These are phyloP conservation scores for Dyspetes luteomarginatus DNA, from an alignment of 2,888 invertebrate species.

Conservation along the genomic window DNA sequence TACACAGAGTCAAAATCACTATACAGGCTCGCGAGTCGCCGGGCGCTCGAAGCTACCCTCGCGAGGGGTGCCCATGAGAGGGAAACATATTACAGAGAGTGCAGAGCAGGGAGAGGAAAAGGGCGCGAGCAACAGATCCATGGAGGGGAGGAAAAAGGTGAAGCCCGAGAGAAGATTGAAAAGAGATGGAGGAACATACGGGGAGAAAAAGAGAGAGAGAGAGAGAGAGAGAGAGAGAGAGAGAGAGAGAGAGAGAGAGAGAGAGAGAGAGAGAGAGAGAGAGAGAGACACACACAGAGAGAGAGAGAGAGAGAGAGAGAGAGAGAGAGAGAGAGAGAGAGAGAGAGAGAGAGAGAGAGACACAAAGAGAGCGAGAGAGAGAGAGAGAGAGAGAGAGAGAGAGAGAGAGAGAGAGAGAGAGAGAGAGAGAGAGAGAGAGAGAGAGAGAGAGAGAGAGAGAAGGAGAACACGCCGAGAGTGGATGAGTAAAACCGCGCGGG, in stretches of 20 bases:
- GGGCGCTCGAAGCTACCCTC: slow-evolving; percentile 38
- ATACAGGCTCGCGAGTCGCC: too few relatives aligned
- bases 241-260: too few relatives aligned
- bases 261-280: slow-evolving; percentile 7
- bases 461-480: slow-evolving; percentile 44
- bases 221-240: too few relatives aligned
- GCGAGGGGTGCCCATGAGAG: background rate
- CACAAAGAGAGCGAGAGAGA: background rate
- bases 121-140: slow-evolving; percentile 17
- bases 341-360: slow-evolving; percentile 30
- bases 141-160: background rate
- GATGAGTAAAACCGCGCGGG: slow-evolving; percentile 37
- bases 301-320: background rate
- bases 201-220: background rate
- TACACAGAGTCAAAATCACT: too few relatives aligned
- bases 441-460: slow-evolving; percentile 52
- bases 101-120: slow-evolving; percentile 23
- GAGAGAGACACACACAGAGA: background rate
- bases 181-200: slow-evolving; percentile 1
- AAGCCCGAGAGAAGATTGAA: background rate
- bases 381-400: slow-evolving; percentile 30
- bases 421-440: background rate
- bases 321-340: slow-evolving; percentile 55
- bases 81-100: background rate
- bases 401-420: background rate